Base-by-base conservation (phyloP, 1,140 invertebrate species). In the Dufourea novaeangliae region DNA sequence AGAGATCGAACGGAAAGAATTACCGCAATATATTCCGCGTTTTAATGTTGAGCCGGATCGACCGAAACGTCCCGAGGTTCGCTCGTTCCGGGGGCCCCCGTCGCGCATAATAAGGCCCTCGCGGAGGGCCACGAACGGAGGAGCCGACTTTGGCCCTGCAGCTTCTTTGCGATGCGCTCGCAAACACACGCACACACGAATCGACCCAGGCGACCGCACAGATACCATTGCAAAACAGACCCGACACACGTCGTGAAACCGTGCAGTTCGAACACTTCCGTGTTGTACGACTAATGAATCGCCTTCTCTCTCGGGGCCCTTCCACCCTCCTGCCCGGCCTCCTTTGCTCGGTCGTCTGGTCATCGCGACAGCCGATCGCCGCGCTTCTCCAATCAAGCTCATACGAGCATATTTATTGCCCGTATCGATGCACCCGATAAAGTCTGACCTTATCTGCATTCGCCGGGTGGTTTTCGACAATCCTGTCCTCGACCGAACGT, bases 201-300 rank as follows among this genome's bases (percentile, higher is more conserved):
- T n/a, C 32, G 54, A 25, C 46, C 34, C 34, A 8, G 1, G 37
- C 66, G 22, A n/a, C 20, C 69, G 29, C 32, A 37, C 72, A 52
- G 22, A 41, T 34, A 63, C 34, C 22, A 25, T 12, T 5, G 50
- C 12, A 37, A n/a, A 17, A 27, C 14, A 20, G 29, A 20, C 52
- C 66, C 67, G 68, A 78, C 68, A 79, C 78, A 84, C 76, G 80
- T 64, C 32, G 80, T 73, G 79, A 78, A 78, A 82, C 78, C 83
- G 80, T 80, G 80, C 85, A 79, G 75, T 86, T 70, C 71, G 81
- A 87, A 87, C 88, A 89, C 91, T 92, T 92, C 91, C 91, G 91
- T 90, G 89, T 92, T 92, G 89, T 92, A 90, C 87, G 87, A 90
- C 90, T 92, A 92, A 92, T 92, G 91, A 92, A 92, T 92, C 88